These are phyloP conservation scores for Lithobates pipiens DNA, from an alignment of 2,797 vertebrate genomes.

Conservation along the genomic window DNA sequence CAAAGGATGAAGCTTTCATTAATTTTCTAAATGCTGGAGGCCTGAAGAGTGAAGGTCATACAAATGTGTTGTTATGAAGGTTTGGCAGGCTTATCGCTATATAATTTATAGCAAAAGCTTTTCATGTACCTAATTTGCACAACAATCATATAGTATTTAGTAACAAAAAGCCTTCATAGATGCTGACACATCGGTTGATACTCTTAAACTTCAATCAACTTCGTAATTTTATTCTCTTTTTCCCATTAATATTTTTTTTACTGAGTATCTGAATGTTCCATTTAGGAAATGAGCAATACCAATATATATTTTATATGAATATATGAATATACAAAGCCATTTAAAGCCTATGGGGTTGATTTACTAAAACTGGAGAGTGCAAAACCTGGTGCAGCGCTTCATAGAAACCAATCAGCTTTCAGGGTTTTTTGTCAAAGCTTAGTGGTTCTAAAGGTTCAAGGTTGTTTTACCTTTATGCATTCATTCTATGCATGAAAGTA, in stretches of 20 bases:
- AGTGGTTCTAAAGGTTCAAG: no score
- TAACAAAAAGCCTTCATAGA: not conserved
- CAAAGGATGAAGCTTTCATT: slow-evolving; percentile 9
- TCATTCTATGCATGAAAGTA: no score
- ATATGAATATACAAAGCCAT: no score
- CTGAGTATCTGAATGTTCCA: not conserved
- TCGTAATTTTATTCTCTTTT: not conserved
- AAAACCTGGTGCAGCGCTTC: no score
- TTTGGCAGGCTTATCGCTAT: slow-evolving; percentile 21
- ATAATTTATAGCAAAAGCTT: slow-evolving; percentile 20
- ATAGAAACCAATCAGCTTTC: no score
- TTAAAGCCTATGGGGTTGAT: no score
- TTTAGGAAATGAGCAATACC: no score
- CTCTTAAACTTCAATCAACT: not conserved
- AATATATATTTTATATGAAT: no score
- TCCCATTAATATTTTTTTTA: not conserved
- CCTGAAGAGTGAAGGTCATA: slow-evolving; percentile 23
- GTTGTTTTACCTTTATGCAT: no score
- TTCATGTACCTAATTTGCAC: slow-evolving; percentile 13
- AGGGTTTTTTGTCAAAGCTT: no score
- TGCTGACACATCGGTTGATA: not conserved
- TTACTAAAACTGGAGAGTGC: no score
- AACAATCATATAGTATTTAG: not conserved
- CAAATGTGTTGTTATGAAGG: slow-evolving; percentile 21
- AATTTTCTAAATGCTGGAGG: slow-evolving; percentile 19